phyloP scores from a whole-genome alignment of 2,113 vertebrate species.

The Hippocampus abdominalis region DNA sequence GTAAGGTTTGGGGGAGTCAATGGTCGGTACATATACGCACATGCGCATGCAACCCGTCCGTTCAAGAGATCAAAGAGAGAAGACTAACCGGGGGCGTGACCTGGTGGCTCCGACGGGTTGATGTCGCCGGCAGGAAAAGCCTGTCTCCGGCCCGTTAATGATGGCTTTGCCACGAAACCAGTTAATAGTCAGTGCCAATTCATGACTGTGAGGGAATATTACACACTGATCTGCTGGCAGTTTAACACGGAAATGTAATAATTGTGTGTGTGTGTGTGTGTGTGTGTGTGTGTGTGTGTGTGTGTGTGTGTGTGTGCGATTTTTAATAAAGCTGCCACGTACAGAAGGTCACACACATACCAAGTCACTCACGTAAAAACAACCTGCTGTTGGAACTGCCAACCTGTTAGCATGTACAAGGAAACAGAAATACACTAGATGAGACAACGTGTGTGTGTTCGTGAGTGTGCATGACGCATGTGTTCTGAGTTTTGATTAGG shows the following conservation, averaged over 20 bases:
- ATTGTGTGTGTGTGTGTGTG: neutral
- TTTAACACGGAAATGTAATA: too few relatives aligned
- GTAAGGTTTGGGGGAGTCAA: constrained; percentile 20
- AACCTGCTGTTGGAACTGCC: neutral
- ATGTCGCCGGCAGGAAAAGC: constrained; percentile 35
- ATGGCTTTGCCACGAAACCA: constrained; percentile 40
- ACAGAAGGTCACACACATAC: neutral
- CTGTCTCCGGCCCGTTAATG: constrained; percentile 52
- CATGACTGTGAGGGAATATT: neutral
- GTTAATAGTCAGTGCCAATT: constrained; percentile 54
- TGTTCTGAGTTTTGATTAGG: neutral
- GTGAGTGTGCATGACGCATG: neutral
- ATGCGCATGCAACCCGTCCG: constrained; percentile 10
- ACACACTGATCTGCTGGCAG: neutral
- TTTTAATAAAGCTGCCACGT: neutral
- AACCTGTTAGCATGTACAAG: neutral
- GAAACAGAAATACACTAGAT: neutral
- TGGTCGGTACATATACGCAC: constrained; percentile 21
- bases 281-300: neutral
- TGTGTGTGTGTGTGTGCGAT: neutral
- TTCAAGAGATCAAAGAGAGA: constrained; percentile 50
- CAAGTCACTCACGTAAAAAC: neutral
- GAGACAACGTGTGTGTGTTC: neutral
- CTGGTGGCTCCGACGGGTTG: constrained; percentile 41
- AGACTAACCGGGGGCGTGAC: constrained; percentile 34